These are phyloP conservation scores for Bimastos eiseni DNA, from an alignment of 2,888 invertebrate genomes.

Conservation along the genomic window DNA sequence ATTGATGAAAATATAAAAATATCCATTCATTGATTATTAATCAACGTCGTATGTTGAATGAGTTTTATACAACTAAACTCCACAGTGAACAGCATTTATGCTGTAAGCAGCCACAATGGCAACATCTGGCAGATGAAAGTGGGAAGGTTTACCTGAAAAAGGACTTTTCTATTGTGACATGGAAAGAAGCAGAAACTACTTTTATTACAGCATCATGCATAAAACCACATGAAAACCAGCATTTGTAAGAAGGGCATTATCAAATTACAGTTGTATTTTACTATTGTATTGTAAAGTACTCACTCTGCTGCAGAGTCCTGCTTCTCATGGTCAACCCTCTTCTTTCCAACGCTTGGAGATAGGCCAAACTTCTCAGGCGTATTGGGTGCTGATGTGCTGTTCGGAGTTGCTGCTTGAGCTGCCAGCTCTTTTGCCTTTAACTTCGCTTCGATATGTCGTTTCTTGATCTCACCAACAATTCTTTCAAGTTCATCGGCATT, in stretches of 20 bases:
- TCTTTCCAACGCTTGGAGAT: slow-evolving; percentile 32
- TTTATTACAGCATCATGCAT: no score
- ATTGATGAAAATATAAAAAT: no score
- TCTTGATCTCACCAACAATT: slow-evolving; percentile 74
- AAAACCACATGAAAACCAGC: neutral
- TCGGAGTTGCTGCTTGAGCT: slow-evolving; percentile 53
- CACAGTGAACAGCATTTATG: no score
- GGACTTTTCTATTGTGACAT: no score
- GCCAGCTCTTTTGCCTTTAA: slow-evolving; percentile 53
- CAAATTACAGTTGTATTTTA: neutral
- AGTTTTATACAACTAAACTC: neutral
- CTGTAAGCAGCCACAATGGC: no score
- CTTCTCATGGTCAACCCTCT: neutral
- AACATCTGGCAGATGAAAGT: no score
- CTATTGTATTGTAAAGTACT: neutral
- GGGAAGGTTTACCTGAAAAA: no score
- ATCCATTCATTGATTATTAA: no score
- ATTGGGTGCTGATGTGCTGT: slow-evolving; percentile 44
- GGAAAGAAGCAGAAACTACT: no score
- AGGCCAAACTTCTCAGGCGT: neutral
- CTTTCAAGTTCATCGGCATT: slow-evolving; percentile 76
- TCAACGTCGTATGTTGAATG: neutral
- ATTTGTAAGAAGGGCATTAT: neutral
- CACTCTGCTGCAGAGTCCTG: neutral
- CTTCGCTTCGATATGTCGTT: slow-evolving; percentile 73